A percentile compares a stretch with the other conserved stretches of the same genome.
Evolutionary conservation across 2,797 vertebrate species (phyloP).

Genomic region (Eurystomus glaucurus): DNA sequence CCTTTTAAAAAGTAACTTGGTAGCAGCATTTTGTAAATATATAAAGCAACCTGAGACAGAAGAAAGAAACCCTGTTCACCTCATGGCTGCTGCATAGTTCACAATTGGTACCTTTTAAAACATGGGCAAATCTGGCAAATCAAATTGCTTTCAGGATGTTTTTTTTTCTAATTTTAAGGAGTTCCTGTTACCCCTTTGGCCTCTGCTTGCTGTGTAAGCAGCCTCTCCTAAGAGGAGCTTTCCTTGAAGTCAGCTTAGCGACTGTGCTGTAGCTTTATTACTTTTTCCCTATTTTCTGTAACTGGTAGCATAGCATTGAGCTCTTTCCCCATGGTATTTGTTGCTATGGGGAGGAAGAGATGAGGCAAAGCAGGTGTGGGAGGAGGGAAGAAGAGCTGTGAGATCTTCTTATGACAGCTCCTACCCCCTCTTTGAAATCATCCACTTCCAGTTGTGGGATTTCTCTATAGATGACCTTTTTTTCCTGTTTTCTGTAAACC

Average conservation of each 20-base stretch:
- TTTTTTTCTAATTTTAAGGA: not conserved
- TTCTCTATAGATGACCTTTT: slow-evolving; percentile 53
- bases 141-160: not conserved
- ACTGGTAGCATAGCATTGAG: not conserved
- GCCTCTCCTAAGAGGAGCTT: slow-evolving; percentile 49
- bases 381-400: not conserved
- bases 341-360: slow-evolving; percentile 8
- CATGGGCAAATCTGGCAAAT: not conserved
- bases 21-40: not conserved
- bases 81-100: slow-evolving; percentile 1
- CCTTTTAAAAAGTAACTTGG: not conserved
- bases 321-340: not conserved
- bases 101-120: not conserved
- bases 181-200: slow-evolving; percentile 44
- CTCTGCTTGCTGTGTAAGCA: slow-evolving; percentile 70
- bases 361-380: not conserved
- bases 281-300: not conserved
- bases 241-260: slow-evolving; percentile 44
- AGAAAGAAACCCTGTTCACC: fast-evolving
- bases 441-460: slow-evolving; percentile 83
- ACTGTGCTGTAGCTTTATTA: slow-evolving; percentile 19
- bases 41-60: not conserved
- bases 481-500: slow-evolving; percentile 48
- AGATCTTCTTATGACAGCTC: not conserved
- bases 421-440: not conserved